These are phyloP conservation scores for Leptodirus hochenwartii DNA, from an alignment of 2,888 invertebrate species.

Conservation along the genomic window DNA sequence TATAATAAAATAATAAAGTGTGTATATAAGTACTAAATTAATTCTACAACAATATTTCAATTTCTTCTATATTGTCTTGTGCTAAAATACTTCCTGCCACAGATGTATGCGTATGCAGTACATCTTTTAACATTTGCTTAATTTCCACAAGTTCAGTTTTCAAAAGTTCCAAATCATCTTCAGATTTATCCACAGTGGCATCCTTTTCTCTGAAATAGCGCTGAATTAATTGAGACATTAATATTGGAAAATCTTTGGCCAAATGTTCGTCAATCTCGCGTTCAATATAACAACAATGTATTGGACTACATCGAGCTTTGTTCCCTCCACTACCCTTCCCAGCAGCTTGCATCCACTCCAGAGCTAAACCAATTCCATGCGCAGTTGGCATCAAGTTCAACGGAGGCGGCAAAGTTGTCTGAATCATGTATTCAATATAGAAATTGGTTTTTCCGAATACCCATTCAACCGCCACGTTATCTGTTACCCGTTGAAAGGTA, in stretches of 20 bases:
- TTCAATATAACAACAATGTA: slow-evolving; percentile 24
- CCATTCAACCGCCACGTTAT: slow-evolving; percentile 56
- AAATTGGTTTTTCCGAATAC: slow-evolving; percentile 56
- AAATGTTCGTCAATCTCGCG: slow-evolving; percentile 25
- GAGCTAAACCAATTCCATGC: slow-evolving; percentile 28
- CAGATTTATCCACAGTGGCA: slow-evolving; percentile 20
- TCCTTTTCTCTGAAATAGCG: slow-evolving; percentile 38
- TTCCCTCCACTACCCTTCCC: slow-evolving; percentile 22
- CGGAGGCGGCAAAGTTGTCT: slow-evolving; percentile 50
- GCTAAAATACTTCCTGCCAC: no score
- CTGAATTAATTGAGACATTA: slow-evolving; percentile 40
- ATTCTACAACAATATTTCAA: no score
- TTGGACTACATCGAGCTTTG: slow-evolving; percentile 29
- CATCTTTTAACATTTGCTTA: slow-evolving; percentile 20
- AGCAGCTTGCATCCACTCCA: slow-evolving; percentile 31
- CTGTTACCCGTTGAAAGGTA: slow-evolving; percentile 49
- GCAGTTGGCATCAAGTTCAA: slow-evolving; percentile 50
- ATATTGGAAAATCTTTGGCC: slow-evolving; percentile 30
- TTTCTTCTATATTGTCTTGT: no score
- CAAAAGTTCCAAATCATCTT: slow-evolving; percentile 28
- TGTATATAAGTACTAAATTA: no score
- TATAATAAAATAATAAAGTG: no score
- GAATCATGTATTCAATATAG: slow-evolving; percentile 53
- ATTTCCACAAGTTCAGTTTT: slow-evolving; percentile 29
- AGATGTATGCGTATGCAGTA: no score